Evolutionary conservation across 2,113 vertebrate genomes (phyloP).

Genomic region (Passer domesticus): DNA sequence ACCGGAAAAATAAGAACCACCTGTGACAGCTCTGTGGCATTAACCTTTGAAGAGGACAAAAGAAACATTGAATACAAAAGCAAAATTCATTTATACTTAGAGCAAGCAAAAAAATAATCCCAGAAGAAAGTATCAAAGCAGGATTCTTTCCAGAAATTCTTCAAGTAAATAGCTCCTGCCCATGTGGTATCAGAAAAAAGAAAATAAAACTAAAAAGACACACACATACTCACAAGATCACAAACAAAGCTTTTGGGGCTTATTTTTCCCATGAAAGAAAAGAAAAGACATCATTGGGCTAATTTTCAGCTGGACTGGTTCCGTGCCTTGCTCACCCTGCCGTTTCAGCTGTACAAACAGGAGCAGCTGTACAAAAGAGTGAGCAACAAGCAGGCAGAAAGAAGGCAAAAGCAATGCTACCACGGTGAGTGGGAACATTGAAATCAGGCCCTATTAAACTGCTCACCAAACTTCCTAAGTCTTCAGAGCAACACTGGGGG

Average conservation of each 20-base stretch:
- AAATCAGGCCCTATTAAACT: constrained; percentile 15
- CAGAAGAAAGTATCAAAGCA: constrained; percentile 63
- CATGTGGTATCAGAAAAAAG: constrained; percentile 39
- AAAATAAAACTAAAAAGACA: constrained; percentile 66
- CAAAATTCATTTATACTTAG: constrained; percentile 52
- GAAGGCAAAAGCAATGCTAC: background rate
- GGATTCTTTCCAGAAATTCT: constrained; percentile 56
- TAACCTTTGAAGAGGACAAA: constrained; percentile 65
- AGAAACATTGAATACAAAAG: constrained; percentile 45
- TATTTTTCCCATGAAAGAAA: constrained; percentile 54
- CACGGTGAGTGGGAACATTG: background rate
- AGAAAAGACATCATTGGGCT: constrained; percentile 11
- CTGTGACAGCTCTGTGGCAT: constrained; percentile 52
- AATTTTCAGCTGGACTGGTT: constrained; percentile 17
- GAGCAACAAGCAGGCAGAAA: constrained; percentile 36
- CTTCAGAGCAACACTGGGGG: constrained; percentile 18
- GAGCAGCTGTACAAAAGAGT: constrained; percentile 10
- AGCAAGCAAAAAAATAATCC: constrained; percentile 60
- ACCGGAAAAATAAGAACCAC: constrained; percentile 63
- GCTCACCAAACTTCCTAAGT: background rate
- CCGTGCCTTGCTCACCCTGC: constrained; percentile 1
- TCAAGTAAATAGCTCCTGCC: constrained; percentile 62
- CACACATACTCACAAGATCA: constrained; percentile 42
- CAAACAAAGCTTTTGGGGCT: constrained; percentile 57
- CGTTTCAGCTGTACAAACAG: constrained; percentile 31